Base-by-base conservation (phyloP, 2,113 vertebrate species). In the Carlito syrichta region DNA sequence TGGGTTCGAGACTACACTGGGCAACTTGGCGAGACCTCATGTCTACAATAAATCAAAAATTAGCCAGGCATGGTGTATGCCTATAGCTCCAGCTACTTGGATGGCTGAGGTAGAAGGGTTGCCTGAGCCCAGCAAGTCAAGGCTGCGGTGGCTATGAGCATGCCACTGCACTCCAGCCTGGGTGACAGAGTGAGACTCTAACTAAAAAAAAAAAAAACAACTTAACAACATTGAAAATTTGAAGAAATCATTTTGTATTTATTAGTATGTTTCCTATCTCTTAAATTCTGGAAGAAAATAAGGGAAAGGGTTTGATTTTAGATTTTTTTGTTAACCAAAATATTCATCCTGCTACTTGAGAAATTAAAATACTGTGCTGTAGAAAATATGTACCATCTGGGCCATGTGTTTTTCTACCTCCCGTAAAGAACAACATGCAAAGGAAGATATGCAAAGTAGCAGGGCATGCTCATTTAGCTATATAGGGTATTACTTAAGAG, bases 311-410 rank as follows among this genome's bases (percentile, higher is more conserved):
- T 90, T 96, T 96, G 76, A 87, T 95, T 96, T 94, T 87, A 82
- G 63, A 56, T 82, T 69, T 84, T 77, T 56, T 95, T 94, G 87
- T 96, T 95, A 86, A 93, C 95, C 95, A 95, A 95, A 97, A 74
- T 97, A 92, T n/a, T 23, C 54, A 92, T 91, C 77, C 54, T 96
- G 77, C 71, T 79, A 74, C 89, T 96, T 97, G 73, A 90, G 79
- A 95, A 96, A 96, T 97, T 95, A 94, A 88, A 96, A 89, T 96
- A 54, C 52, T 94, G 25, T 91, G 40, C 84, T 83, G 58, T 52
- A 95, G 66, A 96, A 85, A 97, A 58, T 83, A 94, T 86, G 68
- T 94, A 83, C 50, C 87, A 97, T 92, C 71, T 95, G 94, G 85
- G 77, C 35, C 96, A 16, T 93, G 38, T 83, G 69, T 95, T 95